Evolutionary conservation across 64 coral and sea anemone species (phyloP).

Genomic region (Montipora efflorescens): DNA sequence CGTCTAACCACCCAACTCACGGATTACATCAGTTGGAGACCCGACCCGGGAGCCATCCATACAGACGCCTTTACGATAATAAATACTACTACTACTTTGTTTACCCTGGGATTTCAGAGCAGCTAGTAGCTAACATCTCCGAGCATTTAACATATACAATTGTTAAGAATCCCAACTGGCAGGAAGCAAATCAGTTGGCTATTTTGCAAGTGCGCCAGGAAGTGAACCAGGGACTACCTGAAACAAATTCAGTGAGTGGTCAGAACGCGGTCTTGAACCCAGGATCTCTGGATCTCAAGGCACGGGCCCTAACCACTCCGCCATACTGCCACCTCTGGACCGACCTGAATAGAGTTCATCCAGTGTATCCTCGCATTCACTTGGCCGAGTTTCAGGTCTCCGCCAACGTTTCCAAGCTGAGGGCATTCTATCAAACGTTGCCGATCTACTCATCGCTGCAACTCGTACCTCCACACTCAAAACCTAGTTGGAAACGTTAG

Average conservation of each 20-base stretch:
- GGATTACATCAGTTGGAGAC: slow-evolving; percentile 57
- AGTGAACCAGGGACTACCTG: neutral
- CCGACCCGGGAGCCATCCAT: slow-evolving; percentile 18
- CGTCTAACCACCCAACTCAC: slow-evolving; percentile 25
- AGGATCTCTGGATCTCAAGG: too few species aligned
- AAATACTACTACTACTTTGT: neutral
- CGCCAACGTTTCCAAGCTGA: slow-evolving; percentile 37
- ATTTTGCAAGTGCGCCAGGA: neutral
- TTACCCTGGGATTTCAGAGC: too few species aligned
- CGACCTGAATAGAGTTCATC: neutral
- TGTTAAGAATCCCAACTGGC: too few species aligned
- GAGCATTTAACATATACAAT: too few species aligned
- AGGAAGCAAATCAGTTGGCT: too few species aligned
- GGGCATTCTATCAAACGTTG: slow-evolving; percentile 44
- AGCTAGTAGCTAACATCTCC: too few species aligned
- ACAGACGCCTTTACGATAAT: slow-evolving; percentile 22
- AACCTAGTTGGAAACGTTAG: slow-evolving; percentile 5
- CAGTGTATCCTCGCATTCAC: slow-evolving; percentile 36
- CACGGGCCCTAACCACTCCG: too few species aligned
- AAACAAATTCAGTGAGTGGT: neutral
- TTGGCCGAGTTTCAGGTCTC: slow-evolving; percentile 54
- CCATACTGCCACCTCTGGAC: neutral
- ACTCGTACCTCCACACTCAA: slow-evolving; percentile 53
- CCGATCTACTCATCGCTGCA: slow-evolving; percentile 47
- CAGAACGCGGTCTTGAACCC: too few species aligned